Base-by-base conservation (phyloP, 37 sponge, comb jelly and placozoan genomes). In the Chondrilla cf. caribensis region DNA sequence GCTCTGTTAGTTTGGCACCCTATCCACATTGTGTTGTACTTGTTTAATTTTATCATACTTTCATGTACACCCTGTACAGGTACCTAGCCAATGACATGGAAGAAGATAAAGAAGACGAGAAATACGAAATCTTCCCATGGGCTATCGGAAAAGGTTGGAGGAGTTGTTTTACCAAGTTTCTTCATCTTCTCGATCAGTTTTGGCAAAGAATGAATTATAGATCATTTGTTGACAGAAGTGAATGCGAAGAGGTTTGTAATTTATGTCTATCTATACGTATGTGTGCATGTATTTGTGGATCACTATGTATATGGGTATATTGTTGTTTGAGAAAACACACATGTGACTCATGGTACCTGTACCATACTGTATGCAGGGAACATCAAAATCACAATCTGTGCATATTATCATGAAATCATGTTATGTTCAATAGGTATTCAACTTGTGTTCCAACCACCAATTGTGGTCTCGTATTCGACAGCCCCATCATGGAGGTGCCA, bases 81-180 rank as follows among this genome's bases (percentile, higher is more conserved):
- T 73, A 90, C 54, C 87, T 94, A 4, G 95, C 95, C 25, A 89
- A 89, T 70, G 95, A 94, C 28, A 94, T 94, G 87, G 95, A 94
- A 66, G 95, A 94, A 80, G 95, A 94, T 42, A 89, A 94, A 35
- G 95, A 94, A 51, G 92, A 94, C 38, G 89, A 89, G 67, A 94
- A 94, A 64, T 88, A 90, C 29, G 92, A 91, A 62, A 90, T 94
- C 37, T 90, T 94, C 60, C 87, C 95, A 0, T 94, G 95, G 92
- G 95, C 89, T 11, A 81, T 94, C 9, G 95, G 95, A 2, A 58
- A 78, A 57, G 59, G 35, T 0, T 94, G 95, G 95, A 82, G 82
- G 81, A 79, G 39, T 2, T 35, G 38, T 62, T 91, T 87, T 58
- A 86, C 89, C 2, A 25, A 35, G 11, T 88, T 94, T 77, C 87